A percentile compares a stretch with the other conserved stretches of the same genome.
These are phyloP conservation scores for Drosophila testacea DNA, from an alignment of 2,888 invertebrate genomes.

Conservation along the genomic window DNA sequence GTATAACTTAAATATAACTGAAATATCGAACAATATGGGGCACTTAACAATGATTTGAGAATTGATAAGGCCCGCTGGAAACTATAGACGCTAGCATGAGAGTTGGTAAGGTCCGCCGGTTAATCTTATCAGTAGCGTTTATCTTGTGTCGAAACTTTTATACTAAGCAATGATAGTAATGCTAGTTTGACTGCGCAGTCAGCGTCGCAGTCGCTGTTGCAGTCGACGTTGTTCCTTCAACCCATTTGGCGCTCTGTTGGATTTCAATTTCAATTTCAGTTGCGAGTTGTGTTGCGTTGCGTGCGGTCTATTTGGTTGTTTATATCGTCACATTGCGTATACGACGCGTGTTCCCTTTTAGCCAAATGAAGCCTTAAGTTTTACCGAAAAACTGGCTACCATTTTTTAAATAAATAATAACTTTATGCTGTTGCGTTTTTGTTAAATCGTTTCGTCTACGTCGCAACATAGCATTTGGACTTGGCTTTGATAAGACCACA, in stretches of 20 bases:
- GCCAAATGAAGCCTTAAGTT: conserved; percentile 7
- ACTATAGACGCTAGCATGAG: conserved; percentile 5
- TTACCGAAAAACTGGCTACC: conserved; percentile 16
- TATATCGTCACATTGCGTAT: conserved; percentile 25
- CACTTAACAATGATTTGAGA: background rate
- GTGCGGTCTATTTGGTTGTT: conserved; percentile 53
- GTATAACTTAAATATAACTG: background rate
- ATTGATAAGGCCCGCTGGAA: background rate
- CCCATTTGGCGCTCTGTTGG: conserved; percentile 40
- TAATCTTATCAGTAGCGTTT: conserved; percentile 55
- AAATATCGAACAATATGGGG: background rate
- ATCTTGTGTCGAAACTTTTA: conserved; percentile 35
- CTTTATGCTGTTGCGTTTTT: conserved; percentile 6
- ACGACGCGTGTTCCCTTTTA: conserved; percentile 26
- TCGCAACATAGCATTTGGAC: background rate
- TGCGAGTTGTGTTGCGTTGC: conserved; percentile 68
- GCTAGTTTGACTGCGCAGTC: conserved; percentile 13
- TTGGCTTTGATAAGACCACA: background rate
- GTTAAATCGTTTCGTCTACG: background rate
- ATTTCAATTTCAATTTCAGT: conserved; percentile 57
- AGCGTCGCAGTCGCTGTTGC: conserved; percentile 6
- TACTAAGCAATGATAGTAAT: conserved; percentile 36
- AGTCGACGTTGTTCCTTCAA: conserved; percentile 45
- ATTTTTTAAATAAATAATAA: conserved; percentile 2
- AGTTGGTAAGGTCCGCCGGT: conserved; percentile 8